Evolutionary conservation across 2,888 invertebrate species (phyloP).

Genomic region (Protodeltote pygarga): DNA sequence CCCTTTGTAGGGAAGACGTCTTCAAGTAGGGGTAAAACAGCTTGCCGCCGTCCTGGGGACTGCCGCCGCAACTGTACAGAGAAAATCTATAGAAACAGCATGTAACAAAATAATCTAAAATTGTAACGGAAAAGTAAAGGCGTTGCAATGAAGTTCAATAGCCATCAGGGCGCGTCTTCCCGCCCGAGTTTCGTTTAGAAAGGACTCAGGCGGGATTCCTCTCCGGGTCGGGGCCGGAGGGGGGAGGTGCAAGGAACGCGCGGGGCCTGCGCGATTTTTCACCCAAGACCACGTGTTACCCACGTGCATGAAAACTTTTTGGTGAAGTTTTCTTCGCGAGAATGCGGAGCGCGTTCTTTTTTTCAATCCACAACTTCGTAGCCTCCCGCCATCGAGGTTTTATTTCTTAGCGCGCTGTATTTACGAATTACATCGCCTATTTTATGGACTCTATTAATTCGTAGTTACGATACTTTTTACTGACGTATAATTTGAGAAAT

Average conservation of each 20-base stretch:
- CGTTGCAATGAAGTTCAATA: conserved; percentile 32
- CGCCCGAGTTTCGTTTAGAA: conserved; percentile 61
- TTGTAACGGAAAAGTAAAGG: conserved; percentile 39
- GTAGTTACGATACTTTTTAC: conserved; percentile 43
- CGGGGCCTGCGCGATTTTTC: conserved; percentile 81
- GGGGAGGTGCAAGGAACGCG: conserved; percentile 65
- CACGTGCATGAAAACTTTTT: conserved; percentile 81
- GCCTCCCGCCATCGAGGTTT: conserved; percentile 26
- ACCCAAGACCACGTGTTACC: conserved; percentile 82
- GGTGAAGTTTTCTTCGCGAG: conserved; percentile 64
- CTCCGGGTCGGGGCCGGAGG: conserved; percentile 44
- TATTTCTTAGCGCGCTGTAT: conserved; percentile 41
- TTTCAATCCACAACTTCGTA: conserved; percentile 28
- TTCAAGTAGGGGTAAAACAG: conserved; percentile 87
- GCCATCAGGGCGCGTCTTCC: conserved; percentile 57
- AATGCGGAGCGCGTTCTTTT: conserved; percentile 43
- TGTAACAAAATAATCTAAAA: conserved; percentile 30
- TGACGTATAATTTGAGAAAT: conserved; percentile 40
- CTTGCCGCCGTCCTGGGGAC: conserved; percentile 78
- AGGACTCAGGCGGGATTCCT: conserved; percentile 55
- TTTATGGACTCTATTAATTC: conserved; percentile 33
- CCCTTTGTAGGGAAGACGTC: conserved; percentile 87
- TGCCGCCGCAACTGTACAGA: conserved; percentile 68
- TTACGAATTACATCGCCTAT: conserved; percentile 36
- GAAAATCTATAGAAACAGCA: conserved; percentile 38